Conservation (phyloP, 2,797 vertebrate genomes). For the Cygnus olor region DNA sequence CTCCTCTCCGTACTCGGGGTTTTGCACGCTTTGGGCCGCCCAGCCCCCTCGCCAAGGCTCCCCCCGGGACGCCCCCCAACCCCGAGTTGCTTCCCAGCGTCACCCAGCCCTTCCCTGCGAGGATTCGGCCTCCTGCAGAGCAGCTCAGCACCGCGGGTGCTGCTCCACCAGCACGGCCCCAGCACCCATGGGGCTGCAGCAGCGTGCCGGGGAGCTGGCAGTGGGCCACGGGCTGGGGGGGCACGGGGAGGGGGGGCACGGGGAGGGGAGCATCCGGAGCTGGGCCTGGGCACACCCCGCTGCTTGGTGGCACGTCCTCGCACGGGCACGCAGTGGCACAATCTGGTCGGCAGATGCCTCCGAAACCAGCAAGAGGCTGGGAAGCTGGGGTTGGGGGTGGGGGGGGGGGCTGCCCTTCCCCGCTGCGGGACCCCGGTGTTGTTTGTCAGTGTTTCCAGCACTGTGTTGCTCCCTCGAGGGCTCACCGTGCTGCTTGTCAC, state of each 20-base stretch:
- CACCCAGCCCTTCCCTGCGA: background rate
- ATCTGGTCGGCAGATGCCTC: constrained; percentile 45
- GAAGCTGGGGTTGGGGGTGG: background rate
- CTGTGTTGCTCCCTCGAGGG: background rate
- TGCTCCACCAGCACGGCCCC: background rate
- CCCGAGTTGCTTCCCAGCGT: background rate
- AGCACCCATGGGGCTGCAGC: background rate
- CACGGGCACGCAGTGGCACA: background rate
- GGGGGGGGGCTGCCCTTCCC: background rate
- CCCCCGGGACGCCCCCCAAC: background rate
- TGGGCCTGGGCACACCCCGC: background rate
- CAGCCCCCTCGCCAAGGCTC: background rate
- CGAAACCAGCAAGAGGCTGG: background rate
- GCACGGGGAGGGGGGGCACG: background rate
- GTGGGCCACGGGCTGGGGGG: background rate
- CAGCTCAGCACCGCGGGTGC: background rate
- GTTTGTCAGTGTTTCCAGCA: background rate
- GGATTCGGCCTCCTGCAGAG: background rate
- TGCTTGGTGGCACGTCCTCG: constrained; percentile 33
- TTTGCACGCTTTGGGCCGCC: background rate
- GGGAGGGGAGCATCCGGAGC: background rate
- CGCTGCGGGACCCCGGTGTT: background rate
- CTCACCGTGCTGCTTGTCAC: background rate
- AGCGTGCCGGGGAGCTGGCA: background rate
- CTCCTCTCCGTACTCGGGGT: background rate